A percentile compares a stretch with the other conserved stretches of the same genome.
Conservation (phyloP, 2,113 vertebrate species). For the Ictidomys tridecemlineatus region DNA sequence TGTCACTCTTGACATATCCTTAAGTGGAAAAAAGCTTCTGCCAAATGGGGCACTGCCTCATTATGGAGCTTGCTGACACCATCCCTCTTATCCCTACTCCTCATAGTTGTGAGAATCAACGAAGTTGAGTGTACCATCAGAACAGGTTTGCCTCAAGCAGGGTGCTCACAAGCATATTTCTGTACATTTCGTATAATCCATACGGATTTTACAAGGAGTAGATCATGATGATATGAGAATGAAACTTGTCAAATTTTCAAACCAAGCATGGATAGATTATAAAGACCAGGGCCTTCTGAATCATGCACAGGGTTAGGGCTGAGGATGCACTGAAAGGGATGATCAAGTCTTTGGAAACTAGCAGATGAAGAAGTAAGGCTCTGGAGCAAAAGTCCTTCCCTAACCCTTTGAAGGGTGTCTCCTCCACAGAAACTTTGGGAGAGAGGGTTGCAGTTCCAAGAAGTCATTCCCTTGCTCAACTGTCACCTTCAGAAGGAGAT, state of each 20-base stretch:
- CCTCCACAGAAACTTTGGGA: not conserved
- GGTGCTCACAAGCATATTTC: not conserved
- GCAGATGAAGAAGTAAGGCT: not conserved
- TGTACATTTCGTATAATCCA: not conserved
- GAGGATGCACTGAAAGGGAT: not conserved
- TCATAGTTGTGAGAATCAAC: not conserved
- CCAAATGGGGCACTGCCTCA: not conserved
- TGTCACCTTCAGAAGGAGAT: constrained; percentile 5
- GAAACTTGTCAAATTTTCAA: not conserved
- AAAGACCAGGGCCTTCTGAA: constrained; percentile 7
- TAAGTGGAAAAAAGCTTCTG: not conserved
- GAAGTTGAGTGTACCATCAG: not conserved
- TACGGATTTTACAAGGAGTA: not conserved
- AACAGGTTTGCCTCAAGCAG: not conserved
- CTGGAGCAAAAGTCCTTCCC: not conserved
- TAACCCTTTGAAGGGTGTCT: not conserved
- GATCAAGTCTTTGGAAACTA: not conserved
- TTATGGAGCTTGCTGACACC: not conserved
- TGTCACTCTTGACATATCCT: not conserved
- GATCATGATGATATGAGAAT: not conserved
- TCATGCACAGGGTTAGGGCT: not conserved
- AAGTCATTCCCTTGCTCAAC: not conserved
- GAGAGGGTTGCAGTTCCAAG: not conserved
- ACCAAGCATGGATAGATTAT: not conserved
- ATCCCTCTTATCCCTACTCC: not conserved